phyloP scores from a whole-genome alignment of 2,113 vertebrate genomes.

The Puffinus mauretanicus region DNA sequence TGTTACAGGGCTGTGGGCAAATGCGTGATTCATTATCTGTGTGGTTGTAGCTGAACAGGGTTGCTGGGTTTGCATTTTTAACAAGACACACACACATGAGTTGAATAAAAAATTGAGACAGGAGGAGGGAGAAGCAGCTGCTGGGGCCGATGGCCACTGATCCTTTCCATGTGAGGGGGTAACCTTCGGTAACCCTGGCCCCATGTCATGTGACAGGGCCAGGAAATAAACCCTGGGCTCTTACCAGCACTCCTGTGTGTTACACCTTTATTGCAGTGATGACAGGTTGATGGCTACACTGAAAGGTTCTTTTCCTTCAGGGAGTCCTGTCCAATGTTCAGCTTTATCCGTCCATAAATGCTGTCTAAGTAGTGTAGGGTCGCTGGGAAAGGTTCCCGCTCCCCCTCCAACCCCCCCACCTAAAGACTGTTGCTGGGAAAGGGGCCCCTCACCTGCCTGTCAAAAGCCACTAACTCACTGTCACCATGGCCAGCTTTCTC shows the following conservation, averaged over 20 bases:
- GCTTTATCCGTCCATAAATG: slow-evolving; percentile 51
- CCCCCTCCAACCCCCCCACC: background rate
- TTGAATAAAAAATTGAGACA: background rate
- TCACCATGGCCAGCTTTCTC: background rate
- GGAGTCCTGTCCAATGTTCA: slow-evolving; percentile 69
- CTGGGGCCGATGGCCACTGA: background rate
- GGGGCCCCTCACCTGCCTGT: slow-evolving; percentile 12
- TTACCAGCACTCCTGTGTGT: slow-evolving; percentile 51
- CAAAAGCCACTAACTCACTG: slow-evolving; percentile 26
- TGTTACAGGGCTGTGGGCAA: background rate
- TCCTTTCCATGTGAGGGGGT: slow-evolving; percentile 49
- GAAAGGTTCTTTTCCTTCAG: slow-evolving; percentile 76
- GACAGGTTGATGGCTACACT: slow-evolving; percentile 77
- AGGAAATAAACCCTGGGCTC: slow-evolving; percentile 60
- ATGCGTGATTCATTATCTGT: background rate
- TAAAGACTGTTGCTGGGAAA: background rate
- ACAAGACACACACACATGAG: background rate
- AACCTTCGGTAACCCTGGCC: slow-evolving; percentile 49
- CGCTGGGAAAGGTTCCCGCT: background rate
- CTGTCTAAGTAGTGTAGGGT: slow-evolving; percentile 29
- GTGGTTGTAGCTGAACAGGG: background rate
- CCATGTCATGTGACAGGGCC: slow-evolving; percentile 43
- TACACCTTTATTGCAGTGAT: slow-evolving; percentile 72
- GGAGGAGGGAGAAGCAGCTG: slow-evolving; percentile 28
- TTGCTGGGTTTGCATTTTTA: background rate